phyloP scores from a whole-genome alignment of 2,888 invertebrate species.

The Diadegma fenestrale region DNA sequence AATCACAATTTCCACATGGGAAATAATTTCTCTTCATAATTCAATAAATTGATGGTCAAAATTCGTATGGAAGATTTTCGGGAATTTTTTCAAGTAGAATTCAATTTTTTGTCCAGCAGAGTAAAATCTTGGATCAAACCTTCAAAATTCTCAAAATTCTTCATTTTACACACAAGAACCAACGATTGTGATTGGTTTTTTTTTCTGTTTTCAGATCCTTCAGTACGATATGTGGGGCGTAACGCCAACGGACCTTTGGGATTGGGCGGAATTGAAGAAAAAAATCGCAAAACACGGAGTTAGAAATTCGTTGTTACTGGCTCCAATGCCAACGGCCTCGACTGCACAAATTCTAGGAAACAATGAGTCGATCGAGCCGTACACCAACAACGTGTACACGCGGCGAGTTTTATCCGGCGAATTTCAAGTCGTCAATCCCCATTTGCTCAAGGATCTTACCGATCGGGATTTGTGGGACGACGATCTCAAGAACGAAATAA shows the following conservation, averaged over 20 bases:
- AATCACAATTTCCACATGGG: too few relatives aligned
- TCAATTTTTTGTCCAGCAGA: too few relatives aligned
- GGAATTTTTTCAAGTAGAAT: too few relatives aligned
- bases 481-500: constrained; percentile 97
- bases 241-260: constrained; percentile 93
- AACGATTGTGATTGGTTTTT: not conserved
- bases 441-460: constrained; percentile 96
- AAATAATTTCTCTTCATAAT: too few relatives aligned
- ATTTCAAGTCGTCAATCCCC: constrained; percentile 98
- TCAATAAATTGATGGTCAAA: too few relatives aligned
- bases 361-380: constrained; percentile 99
- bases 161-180: too few relatives aligned
- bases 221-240: constrained; percentile 99
- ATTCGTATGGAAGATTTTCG: too few relatives aligned
- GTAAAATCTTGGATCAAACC: too few relatives aligned
- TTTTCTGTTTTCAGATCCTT: constrained; percentile 87
- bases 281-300: constrained; percentile 96
- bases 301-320: constrained; percentile 96
- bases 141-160: too few relatives aligned
- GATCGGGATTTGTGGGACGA: constrained; percentile 97
- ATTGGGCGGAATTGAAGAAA: constrained; percentile 94
- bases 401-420: constrained; percentile 97
- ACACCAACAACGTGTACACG: constrained; percentile 98
- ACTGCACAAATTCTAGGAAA: constrained; percentile 99
- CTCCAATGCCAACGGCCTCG: constrained; percentile 99